Percentiles rank a stretch among this genome's conserved stretches.
phyloP scores from a whole-genome alignment of 2,113 vertebrate species.

The Typhlomys cinereus region DNA sequence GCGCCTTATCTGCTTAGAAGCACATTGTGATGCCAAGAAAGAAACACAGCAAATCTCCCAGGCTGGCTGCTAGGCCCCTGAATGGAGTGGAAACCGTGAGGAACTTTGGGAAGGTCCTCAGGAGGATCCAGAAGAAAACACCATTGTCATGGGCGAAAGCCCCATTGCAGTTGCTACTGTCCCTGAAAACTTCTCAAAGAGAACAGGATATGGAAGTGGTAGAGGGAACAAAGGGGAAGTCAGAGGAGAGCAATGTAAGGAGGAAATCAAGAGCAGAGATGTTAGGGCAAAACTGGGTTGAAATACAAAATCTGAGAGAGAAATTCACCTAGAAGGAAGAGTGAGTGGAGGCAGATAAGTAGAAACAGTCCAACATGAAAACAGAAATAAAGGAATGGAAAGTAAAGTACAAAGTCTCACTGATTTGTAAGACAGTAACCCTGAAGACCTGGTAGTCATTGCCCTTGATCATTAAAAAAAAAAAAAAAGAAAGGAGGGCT shows the following conservation, averaged over 20 bases:
- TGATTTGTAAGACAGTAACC: neutral
- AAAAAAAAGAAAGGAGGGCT: neutral
- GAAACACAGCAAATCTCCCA: neutral
- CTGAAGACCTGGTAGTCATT: neutral
- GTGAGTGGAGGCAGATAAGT: neutral
- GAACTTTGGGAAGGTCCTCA: neutral
- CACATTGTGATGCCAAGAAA: neutral
- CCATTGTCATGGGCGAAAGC: neutral
- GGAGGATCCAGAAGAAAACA: neutral
- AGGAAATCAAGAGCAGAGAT: neutral
- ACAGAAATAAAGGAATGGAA: neutral
- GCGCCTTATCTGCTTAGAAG: neutral
- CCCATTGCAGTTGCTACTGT: neutral
- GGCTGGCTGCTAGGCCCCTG: too few species aligned
- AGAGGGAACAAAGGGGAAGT: neutral
- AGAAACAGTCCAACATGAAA: neutral
- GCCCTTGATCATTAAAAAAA: neutral
- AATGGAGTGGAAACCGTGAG: too few species aligned
- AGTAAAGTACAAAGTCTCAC: neutral
- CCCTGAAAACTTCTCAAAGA: neutral
- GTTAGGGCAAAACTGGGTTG: neutral
- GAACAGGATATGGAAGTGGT: neutral
- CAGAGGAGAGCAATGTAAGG: neutral
- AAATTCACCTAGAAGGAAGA: neutral
- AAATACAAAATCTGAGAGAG: neutral